Evolutionary conservation across 2,888 invertebrate genomes (phyloP), one percentile per base, ranked within the genome.

Genomic region (Timema podura): DNA sequence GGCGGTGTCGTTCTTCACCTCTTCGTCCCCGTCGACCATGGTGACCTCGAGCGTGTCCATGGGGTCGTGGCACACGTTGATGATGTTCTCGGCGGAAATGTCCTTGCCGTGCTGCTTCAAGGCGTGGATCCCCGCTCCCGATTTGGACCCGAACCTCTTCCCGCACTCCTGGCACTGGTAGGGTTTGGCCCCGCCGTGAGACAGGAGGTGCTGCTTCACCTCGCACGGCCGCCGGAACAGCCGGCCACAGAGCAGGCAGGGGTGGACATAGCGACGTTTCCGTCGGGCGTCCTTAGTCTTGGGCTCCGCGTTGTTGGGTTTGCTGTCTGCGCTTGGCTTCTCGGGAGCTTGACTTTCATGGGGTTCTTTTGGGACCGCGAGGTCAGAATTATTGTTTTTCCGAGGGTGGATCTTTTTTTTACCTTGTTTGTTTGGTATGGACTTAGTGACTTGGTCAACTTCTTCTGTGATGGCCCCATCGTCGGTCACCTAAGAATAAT

Each of bases 161-260:
- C 69, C 70, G 68, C 74, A 74, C 47, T 70, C 70, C 48, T 65
- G 67, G 49, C 74, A 74, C 51, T 69, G 66, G 49, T 70, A 74
- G n/a, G 73, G 74, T 47, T 74, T 74, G 5, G 71, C 70, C 44
- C 72, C 73, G 30, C 71, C 68, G 51, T 74, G 74, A 13, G 74
- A 73, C 9, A 74, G 64, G 54, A 74, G 54, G 69, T 74, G 74
- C 54, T 73, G 73, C 10, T 72, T 71, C 44, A 74, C 71, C 61
- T 74, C 74, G 64, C 73, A 72, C 0, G 73, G 73, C 7, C 74
- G 69, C 9, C 73, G 69, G 51, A 73, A 74, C 13, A 71, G 70
- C 9, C 72, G 65, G 6, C 73, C 73, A 68, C 74, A 74, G 9
- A 71, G 61, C n/a, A 67, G 65, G 65, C 74, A 74, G n/a, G 74